Conservation (phyloP, 2,888 invertebrate genomes). For the Rhynchonema sp. region DNA sequence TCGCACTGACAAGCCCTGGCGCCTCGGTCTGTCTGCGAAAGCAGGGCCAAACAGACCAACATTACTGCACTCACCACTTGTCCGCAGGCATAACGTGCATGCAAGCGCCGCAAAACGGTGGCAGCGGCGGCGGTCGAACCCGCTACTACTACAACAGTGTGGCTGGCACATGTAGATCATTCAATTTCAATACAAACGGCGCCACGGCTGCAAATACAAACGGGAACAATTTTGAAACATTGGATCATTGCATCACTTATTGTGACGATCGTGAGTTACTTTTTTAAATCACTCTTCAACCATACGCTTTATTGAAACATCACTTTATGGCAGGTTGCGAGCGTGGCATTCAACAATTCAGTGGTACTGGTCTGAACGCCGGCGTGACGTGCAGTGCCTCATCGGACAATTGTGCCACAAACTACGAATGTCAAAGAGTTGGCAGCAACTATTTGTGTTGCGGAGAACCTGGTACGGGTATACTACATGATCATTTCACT, state of each 20-base stretch:
- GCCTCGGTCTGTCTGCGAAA: no score
- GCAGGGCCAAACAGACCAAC: no score
- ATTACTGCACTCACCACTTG: no score
- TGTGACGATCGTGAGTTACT: conserved; percentile 7
- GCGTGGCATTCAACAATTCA: conserved; percentile 23
- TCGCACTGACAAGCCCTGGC: no score
- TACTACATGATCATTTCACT: neutral
- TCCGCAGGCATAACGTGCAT: conserved; percentile 1
- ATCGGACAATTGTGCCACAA: neutral
- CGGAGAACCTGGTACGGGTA: neutral
- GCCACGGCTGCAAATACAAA: neutral
- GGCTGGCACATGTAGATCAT: neutral
- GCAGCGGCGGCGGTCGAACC: neutral
- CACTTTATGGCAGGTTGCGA: conserved; percentile 18
- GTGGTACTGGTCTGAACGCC: conserved; percentile 11
- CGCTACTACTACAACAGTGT: neutral
- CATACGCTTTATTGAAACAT: no score
- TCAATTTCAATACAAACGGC: conserved; percentile 1
- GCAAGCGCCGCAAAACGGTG: neutral
- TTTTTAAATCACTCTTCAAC: neutral
- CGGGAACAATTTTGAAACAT: neutral
- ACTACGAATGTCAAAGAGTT: neutral
- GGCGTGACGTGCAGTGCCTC: neutral
- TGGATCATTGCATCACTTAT: neutral
- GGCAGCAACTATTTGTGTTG: neutral